A percentile compares a stretch with the other conserved stretches of the same genome.
These are phyloP conservation scores for Hirtodrosophila duncani DNA, from an alignment of 2,888 invertebrate species.

Conservation along the genomic window DNA sequence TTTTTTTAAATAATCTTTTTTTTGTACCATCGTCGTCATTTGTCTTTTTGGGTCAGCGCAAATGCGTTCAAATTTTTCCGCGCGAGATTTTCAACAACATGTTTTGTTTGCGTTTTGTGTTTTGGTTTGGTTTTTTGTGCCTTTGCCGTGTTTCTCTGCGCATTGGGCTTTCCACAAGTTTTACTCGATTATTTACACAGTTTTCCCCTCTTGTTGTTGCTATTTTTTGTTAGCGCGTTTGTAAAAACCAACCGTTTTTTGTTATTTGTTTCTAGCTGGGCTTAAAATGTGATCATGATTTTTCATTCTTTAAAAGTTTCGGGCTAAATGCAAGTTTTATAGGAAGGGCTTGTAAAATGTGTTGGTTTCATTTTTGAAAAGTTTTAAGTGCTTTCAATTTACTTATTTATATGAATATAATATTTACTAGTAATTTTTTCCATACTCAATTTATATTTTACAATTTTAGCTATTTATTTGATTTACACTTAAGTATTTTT, in stretches of 20 bases:
- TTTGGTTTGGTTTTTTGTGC: slow-evolving; percentile 5
- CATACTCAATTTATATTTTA: no score
- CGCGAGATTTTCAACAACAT: slow-evolving; percentile 49
- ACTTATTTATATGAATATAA: no score
- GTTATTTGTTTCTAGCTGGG: slow-evolving; percentile 6
- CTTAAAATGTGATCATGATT: no score
- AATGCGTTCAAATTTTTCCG: slow-evolving; percentile 54
- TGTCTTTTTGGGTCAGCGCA: slow-evolving; percentile 56
- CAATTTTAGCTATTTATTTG: no score
- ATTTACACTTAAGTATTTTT: no score
- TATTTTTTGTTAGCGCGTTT: slow-evolving; percentile 1
- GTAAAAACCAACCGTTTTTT: slow-evolving; percentile 12
- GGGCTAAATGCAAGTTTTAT: no score
- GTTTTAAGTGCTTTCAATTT: no score
- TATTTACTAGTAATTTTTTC: no score
- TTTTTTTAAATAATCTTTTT: slow-evolving; percentile 42
- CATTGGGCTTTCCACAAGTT: slow-evolving; percentile 41
- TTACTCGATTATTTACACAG: slow-evolving; percentile 51
- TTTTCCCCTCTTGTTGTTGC: slow-evolving; percentile 14
- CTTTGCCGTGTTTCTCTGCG: slow-evolving; percentile 19
- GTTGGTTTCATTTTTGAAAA: no score
- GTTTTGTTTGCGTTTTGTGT: slow-evolving; percentile 32
- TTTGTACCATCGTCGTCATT: no score
- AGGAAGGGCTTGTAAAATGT: no score
- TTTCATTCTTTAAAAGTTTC: no score